These are phyloP conservation scores for Oncorhynchus nerka DNA, from an alignment of 2,113 vertebrate genomes.

Conservation along the genomic window DNA sequence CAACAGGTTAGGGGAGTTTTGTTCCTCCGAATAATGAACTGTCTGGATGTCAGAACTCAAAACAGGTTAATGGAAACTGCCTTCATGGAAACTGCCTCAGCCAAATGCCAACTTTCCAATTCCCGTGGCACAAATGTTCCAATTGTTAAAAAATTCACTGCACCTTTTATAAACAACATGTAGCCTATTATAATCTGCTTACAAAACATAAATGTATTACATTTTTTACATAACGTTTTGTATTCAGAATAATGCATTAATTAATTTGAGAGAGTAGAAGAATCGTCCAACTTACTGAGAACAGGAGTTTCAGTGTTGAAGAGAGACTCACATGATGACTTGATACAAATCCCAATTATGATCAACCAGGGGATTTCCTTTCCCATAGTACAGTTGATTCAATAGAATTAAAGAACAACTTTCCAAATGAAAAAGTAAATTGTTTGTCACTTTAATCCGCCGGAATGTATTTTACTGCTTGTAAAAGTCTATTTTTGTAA, in stretches of 20 bases:
- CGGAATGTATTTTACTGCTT: not conserved
- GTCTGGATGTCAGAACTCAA: no score
- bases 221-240: not conserved
- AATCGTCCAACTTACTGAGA: slow-evolving; percentile 37
- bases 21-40: no score
- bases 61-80: no score
- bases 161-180: no score
- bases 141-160: no score
- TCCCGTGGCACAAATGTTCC: no score
- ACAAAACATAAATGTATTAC: not conserved
- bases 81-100: no score
- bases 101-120: no score
- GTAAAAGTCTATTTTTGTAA: not conserved
- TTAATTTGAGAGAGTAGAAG: not conserved
- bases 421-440: not conserved
- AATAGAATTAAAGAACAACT: not conserved
- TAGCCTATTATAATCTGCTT: no score
- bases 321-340: slow-evolving; percentile 34
- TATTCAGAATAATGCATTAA: no score
- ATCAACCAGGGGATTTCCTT: slow-evolving; percentile 43
- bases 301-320: slow-evolving; percentile 31
- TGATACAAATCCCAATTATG: slow-evolving; percentile 46
- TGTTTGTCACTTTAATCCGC: not conserved
- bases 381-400: slow-evolving; percentile 50
- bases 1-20: no score